Conservation (phyloP, 2,888 invertebrate genomes). For the Drosophila bunnanda region DNA sequence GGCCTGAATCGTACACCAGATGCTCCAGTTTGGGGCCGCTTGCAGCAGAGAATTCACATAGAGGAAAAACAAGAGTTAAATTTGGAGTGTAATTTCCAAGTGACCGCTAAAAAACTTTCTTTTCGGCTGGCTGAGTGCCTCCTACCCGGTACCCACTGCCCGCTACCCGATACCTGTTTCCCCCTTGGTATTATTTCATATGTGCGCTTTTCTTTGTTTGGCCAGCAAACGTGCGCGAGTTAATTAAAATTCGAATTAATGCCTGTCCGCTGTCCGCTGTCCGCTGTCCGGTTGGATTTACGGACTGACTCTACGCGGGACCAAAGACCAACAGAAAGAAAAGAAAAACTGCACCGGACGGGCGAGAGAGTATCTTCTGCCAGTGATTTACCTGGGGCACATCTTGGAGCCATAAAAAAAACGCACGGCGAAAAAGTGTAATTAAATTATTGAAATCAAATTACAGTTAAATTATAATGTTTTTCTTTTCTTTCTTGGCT, state of each 20-base stretch:
- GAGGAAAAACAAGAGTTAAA: constrained; percentile 38
- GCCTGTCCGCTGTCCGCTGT: constrained; percentile 34
- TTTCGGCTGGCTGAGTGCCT: constrained; percentile 38
- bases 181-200: constrained; percentile 36
- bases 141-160: neutral
- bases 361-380: constrained; percentile 48
- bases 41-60: constrained; percentile 52
- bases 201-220: constrained; percentile 37
- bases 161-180: too few relatives aligned
- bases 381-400: constrained; percentile 50
- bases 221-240: constrained; percentile 45
- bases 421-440: constrained; percentile 54
- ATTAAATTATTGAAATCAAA: constrained; percentile 80
- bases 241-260: constrained; percentile 77
- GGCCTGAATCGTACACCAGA: constrained; percentile 53
- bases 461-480: constrained; percentile 71
- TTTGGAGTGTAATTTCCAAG: constrained; percentile 42
- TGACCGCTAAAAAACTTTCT: constrained; percentile 62
- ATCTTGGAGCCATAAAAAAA: constrained; percentile 21
- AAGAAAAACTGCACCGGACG: constrained; percentile 6
- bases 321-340: neutral
- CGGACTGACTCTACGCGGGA: constrained; percentile 11
- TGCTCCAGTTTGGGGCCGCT: constrained; percentile 57
- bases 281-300: constrained; percentile 30
- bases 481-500: neutral